Evolutionary conservation across 2,113 vertebrate species (phyloP).

Genomic region (Naja naja): DNA sequence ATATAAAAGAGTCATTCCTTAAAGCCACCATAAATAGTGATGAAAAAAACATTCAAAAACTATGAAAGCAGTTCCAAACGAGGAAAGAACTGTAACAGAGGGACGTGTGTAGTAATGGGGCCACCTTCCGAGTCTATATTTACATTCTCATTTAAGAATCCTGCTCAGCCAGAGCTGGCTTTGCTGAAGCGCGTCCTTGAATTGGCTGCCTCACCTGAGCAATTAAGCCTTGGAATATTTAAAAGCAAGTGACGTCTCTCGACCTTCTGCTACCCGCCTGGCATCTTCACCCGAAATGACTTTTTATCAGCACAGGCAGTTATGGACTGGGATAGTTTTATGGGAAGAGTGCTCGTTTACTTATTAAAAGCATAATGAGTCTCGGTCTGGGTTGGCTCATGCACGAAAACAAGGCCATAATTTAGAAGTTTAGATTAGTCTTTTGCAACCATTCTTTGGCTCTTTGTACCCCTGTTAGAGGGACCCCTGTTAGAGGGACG

Average conservation of each 20-base stretch:
- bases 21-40: not conserved
- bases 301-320: not conserved
- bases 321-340: not conserved
- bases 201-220: not conserved
- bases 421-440: not conserved
- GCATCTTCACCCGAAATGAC: not conserved
- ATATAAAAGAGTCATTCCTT: not conserved
- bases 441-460: not conserved
- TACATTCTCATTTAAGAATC: not conserved
- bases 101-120: not conserved
- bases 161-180: rapidly evolving
- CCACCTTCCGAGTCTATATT: not conserved
- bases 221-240: rapidly evolving
- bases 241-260: not conserved
- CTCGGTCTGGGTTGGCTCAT: not conserved
- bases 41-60: not conserved
- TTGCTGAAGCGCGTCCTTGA: rapidly evolving
- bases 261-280: not conserved
- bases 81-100: not conserved
- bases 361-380: conserved; percentile 1
- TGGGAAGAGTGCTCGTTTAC: not conserved
- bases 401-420: not conserved
- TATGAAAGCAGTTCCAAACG: not conserved
- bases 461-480: not conserved
- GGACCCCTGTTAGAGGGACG: not conserved